Base-by-base conservation (phyloP, 2,113 vertebrate genomes). In the Phoenicopterus ruber region DNA sequence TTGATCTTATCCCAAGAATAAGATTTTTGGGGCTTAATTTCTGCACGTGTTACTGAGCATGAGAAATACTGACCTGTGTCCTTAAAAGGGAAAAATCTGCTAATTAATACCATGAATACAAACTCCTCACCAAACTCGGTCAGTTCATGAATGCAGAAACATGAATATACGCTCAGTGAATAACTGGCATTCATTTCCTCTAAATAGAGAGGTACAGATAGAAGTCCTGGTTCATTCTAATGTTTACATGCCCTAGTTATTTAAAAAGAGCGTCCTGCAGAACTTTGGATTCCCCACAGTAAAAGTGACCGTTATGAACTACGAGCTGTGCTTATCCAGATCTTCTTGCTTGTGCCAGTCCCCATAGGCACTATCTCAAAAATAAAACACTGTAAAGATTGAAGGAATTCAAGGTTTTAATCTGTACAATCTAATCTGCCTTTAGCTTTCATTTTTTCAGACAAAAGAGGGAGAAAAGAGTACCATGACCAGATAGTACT, bases 171-270 rank as follows among this genome's bases (percentile, higher is more conserved):
- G 4, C 77, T 87, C 77, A 84, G 86, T 96, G 94, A 96, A 93
- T 96, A 88, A 96, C 82, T 95, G 62, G 89, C 87, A 95, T 97
- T 97, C 93, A 95, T 94, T 95, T 97, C 94, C 54, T 95, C 90
- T 71, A 84, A 95, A 96, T 88, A 93, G 70, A 96, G 89, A 94
- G 76, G 91, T 93, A 96, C 94, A 95, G 95, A 94, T 25, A 95
- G 96, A 95, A 96, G 91, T 82, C 77, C 77, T 92, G 80, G 46
- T 92, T 95, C 1, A 1, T 94, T 81, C 52, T 72, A 18, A 81
- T 97, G 85, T 97, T 97, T 97, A 96, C 92, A 88, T 97, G 96
- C 90, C 96, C 96, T 97, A 96, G 70, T 96, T 97, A 93, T 94
- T 96, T 79, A 93, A 85, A 92, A 88, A 95, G 87, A 89, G 69